phyloP scores from a whole-genome alignment of 1,140 invertebrate species.

The Dinoponera quadriceps region DNA sequence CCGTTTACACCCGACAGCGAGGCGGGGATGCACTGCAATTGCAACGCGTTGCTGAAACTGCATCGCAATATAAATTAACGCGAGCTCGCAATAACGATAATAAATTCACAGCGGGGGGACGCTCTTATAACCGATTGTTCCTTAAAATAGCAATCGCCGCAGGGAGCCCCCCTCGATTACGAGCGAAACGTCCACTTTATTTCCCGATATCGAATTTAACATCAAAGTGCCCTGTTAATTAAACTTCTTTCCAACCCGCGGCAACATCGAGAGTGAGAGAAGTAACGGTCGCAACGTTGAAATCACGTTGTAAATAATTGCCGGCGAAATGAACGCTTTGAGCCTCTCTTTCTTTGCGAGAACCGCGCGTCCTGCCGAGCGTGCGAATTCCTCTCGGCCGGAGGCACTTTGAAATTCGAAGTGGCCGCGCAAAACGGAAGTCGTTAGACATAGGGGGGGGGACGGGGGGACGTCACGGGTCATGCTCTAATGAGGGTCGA shows the following conservation, averaged over 20 bases:
- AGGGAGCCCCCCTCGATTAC: no score
- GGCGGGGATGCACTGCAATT: background rate
- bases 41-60: background rate
- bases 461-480: slow-evolving; percentile 12
- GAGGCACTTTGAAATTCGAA: slow-evolving; percentile 28
- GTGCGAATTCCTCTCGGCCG: background rate
- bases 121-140: background rate
- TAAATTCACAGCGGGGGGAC: background rate
- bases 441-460: background rate
- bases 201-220: no score
- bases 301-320: background rate
- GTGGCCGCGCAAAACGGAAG: slow-evolving; percentile 12
- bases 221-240: no score
- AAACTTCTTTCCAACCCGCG: no score
- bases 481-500: slow-evolving; percentile 67
- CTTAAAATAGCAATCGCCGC: background rate
- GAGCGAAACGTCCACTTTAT: no score
- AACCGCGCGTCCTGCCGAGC: background rate
- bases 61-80: background rate
- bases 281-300: background rate
- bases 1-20: background rate
- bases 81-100: background rate
- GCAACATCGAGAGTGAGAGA: background rate
- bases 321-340: background rate
- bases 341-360: background rate